phyloP scores from a whole-genome alignment of 2,113 vertebrate species.

The Furnarius figulus region DNA sequence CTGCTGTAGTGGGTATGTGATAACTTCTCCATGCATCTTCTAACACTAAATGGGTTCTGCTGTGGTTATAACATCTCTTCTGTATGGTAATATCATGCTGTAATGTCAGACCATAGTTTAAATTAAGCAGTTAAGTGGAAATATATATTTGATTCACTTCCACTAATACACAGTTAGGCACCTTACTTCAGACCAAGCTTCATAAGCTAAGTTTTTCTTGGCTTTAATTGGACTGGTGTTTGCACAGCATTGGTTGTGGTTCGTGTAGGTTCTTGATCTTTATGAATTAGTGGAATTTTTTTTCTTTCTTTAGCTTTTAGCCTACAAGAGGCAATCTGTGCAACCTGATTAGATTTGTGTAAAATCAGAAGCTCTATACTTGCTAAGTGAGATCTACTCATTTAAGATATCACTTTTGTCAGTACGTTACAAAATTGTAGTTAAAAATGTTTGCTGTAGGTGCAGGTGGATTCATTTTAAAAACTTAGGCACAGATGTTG shows the following conservation, averaged over 20 bases:
- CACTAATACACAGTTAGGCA: neutral
- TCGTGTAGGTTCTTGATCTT: neutral
- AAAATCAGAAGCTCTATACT: neutral
- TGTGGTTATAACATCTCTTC: neutral
- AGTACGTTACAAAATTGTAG: neutral
- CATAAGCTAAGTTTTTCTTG: neutral
- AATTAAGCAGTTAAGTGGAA: neutral
- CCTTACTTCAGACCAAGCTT: neutral
- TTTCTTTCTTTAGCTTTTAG: neutral
- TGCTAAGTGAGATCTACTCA: neutral
- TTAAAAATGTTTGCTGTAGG: neutral
- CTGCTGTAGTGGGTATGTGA: rapidly evolving
- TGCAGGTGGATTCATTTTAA: neutral
- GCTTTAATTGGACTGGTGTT: neutral
- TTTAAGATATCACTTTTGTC: neutral
- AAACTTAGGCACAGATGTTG: neutral
- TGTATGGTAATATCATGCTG: rapidly evolving
- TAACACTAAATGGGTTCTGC: neutral
- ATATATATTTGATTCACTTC: neutral
- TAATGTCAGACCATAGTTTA: neutral
- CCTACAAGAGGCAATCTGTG: neutral
- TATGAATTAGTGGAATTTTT: neutral
- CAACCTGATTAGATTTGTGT: neutral
- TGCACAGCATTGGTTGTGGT: neutral
- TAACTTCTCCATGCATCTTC: rapidly evolving